These are phyloP conservation scores for Otolemur garnettii DNA, from an alignment of 2,113 vertebrate species.

Conservation along the genomic window DNA sequence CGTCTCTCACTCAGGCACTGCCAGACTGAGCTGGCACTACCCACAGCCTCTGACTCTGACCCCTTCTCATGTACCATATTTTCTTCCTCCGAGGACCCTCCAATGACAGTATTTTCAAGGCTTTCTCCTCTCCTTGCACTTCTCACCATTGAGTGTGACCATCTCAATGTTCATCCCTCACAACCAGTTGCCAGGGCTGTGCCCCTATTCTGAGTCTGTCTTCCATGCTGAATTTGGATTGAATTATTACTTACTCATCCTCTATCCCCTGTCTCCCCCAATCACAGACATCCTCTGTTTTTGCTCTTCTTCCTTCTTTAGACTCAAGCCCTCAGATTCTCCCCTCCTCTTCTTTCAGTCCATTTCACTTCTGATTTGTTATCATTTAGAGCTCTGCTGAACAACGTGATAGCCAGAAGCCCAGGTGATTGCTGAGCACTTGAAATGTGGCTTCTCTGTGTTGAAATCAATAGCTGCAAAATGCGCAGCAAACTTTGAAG, in stretches of 20 bases:
- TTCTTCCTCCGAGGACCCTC: background rate
- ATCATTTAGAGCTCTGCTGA: background rate
- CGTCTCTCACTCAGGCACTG: background rate
- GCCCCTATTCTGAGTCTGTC: background rate
- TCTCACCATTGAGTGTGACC: background rate
- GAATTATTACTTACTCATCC: background rate
- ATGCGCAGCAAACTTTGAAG: background rate
- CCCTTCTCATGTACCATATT: background rate
- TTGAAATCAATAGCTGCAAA: background rate
- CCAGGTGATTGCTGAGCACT: too few relatives aligned
- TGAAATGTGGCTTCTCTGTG: background rate
- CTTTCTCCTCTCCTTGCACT: background rate
- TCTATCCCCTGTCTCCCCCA: background rate
- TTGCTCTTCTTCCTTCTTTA: background rate
- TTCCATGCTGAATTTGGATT: background rate
- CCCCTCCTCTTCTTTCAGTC: background rate
- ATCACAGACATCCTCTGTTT: background rate
- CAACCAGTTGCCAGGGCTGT: background rate
- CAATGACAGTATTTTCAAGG: background rate
- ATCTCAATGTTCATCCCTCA: background rate
- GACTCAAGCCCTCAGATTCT: background rate
- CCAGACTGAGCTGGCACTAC: background rate
- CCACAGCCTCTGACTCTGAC: background rate
- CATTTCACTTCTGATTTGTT: background rate
- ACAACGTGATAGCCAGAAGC: background rate